Conservation (phyloP, 1,140 invertebrate genomes). For the Trypoxylus dichotomus region DNA sequence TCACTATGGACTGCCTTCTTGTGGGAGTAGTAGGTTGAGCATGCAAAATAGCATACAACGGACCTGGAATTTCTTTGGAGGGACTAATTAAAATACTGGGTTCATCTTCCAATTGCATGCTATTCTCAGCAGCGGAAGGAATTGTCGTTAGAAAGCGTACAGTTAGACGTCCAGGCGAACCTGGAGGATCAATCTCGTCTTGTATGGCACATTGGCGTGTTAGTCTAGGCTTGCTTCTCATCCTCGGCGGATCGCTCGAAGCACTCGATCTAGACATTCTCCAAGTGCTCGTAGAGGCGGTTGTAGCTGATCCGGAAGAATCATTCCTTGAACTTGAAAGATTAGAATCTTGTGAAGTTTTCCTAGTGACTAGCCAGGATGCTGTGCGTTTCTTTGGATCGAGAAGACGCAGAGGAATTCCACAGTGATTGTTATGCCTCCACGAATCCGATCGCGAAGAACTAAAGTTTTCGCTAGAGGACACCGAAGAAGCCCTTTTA, state of each 20-base stretch:
- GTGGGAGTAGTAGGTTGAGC: conserved; percentile 42
- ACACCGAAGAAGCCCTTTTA: conserved; percentile 77
- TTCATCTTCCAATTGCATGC: conserved; percentile 68
- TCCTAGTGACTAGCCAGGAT: conserved; percentile 84
- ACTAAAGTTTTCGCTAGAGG: conserved; percentile 86
- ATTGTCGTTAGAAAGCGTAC: conserved; percentile 76
- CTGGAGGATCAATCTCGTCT: conserved; percentile 66
- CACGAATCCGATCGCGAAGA: conserved; percentile 79
- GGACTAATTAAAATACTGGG: conserved; percentile 48
- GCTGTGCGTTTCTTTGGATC: conserved; percentile 77
- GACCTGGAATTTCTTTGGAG: conserved; percentile 47
- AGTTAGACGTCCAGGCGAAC: conserved; percentile 63
- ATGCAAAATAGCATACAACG: conserved; percentile 50
- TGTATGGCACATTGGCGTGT: conserved; percentile 75
- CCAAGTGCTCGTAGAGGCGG: conserved; percentile 84
- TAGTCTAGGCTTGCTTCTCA: conserved; percentile 65
- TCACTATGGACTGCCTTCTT: conserved; percentile 49
- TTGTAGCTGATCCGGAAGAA: conserved; percentile 82
- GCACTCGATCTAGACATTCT: conserved; percentile 77
- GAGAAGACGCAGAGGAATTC: conserved; percentile 71
- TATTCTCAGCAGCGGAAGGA: conserved; percentile 79
- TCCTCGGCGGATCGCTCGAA: conserved; percentile 50
- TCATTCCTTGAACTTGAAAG: conserved; percentile 84
- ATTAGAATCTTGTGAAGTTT: conserved; percentile 89
- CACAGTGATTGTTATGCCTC: conserved; percentile 73